Conservation (phyloP, 2,797 vertebrate genomes). For the Thamnophis elegans region DNA sequence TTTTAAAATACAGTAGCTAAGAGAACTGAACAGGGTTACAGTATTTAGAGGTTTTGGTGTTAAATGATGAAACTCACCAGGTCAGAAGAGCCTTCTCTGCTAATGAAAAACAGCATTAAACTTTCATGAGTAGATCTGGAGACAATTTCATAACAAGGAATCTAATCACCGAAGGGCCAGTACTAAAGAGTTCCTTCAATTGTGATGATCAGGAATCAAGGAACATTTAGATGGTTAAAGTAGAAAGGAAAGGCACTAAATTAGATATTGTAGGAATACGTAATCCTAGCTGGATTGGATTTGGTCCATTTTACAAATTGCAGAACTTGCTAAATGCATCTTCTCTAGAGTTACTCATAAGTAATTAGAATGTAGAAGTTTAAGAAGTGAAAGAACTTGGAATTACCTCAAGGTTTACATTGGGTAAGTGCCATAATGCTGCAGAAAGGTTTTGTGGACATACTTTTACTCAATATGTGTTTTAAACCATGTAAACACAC, state of each 20-base stretch:
- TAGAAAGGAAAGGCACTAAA: not conserved
- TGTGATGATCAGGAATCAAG: not conserved
- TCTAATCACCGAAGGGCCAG: not conserved
- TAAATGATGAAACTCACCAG: not conserved
- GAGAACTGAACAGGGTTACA: not conserved
- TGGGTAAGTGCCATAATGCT: not conserved
- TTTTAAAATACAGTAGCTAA: not conserved
- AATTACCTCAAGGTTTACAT: not conserved
- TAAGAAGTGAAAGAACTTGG: not conserved
- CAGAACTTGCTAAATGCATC: not conserved
- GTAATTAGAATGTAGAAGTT: not conserved
- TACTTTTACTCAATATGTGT: not conserved
- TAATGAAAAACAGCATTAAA: not conserved
- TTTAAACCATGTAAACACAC: not conserved
- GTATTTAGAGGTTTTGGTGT: not conserved
- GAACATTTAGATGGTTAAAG: not conserved
- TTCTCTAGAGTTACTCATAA: not conserved
- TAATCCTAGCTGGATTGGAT: not conserved
- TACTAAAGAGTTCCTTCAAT: not conserved
- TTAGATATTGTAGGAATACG: not conserved
- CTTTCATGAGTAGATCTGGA: not conserved
- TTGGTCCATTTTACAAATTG: not conserved
- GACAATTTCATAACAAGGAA: not conserved
- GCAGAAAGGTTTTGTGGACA: not conserved
- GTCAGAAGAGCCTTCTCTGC: not conserved